Base-by-base conservation (phyloP, 2,113 vertebrate species). In the Nansenia antarctica region DNA sequence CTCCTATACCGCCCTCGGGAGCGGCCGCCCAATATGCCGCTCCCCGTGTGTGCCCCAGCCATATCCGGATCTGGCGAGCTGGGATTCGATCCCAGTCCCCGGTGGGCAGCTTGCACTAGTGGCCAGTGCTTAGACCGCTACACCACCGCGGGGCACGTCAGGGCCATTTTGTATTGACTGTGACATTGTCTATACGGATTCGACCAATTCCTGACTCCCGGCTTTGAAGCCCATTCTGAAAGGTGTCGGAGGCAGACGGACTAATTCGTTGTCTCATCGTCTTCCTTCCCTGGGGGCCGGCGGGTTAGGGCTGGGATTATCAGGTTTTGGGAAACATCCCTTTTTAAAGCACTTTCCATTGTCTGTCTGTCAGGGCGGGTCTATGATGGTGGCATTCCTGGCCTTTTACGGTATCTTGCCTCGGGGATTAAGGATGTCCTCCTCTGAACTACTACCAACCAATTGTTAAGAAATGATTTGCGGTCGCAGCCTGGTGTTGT, bases 301-400 rank as follows among this genome's bases (percentile, higher is more conserved):
- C 35, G 62, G 70, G 78, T 62, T 81, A n/a, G 30, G 57, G 67
- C 39, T 82, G 74, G 63, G 45, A 76, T 87, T 9, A 66, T 69
- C 60, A 31, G 42, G 52, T 84, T n/a, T 74, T 76, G 66, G 69
- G 70, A 79, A 76, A 57, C 59, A 65, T 65, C 69, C 62, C 47
- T 65, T 63, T 74, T 66, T 65, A 34, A n/a, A 77, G 62, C 53
- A 11, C 29, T 65, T 69, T 15, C 53, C 57, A 78, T 83, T 85
- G 81, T 49, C 45, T 49, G 45, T 87, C 39, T 52, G 3, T 72
- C 37, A 67, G 73, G 85, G 83, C 73, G 73, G 78, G 86, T 76
- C 72, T 27, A 14, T 20, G 45, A 20, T 39, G 45, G 32, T 20
- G 42, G 34, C 30, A 26, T 74, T 58, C n/a, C n/a, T n/a, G n/a